Base-by-base conservation (phyloP, 2,113 vertebrate species). In the Nycticryphes semicollaris region DNA sequence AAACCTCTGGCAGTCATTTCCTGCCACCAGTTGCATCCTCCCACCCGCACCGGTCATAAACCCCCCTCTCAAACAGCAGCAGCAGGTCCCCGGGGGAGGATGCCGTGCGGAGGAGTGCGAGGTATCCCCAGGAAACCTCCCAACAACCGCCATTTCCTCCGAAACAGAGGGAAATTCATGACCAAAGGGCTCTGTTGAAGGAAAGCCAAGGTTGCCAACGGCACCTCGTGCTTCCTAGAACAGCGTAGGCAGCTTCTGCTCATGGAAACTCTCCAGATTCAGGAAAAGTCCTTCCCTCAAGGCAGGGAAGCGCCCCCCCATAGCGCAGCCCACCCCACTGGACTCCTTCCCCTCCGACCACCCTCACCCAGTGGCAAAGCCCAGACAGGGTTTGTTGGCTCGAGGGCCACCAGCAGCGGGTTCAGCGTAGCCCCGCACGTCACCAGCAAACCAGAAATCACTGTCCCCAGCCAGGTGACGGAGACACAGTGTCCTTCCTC, bases 1-100 rank as follows among this genome's bases (percentile, higher is more conserved):
- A 45, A 89, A 60, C 7, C 77, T 92, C 95, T 81, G 93, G 95
- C 84, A 54, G 45, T 62, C 59, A 66, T 84, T 92, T 96, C 91
- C 93, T 81, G 76, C 33, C 45, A 39, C 59, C 30, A 41, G 59
- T 25, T 22, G 64, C 81, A 8, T 35, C 84, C 50, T 76, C 5
- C 80, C 89, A 41, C 91, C 59, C 67, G 1, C 80, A 35, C 20
- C 10, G n/a, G 59, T 14, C 33, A 0, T 8, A 30, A 8, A 16
- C 43, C 11, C 43, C 60, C 82, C 27, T n/a, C 78, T 31, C 89
- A 1, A 60, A 24, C 0, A 50, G 84, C 87, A 17, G 62, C 56
- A 12, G 18, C 2, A 10, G 50, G 66, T 14, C 67, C 91, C 7
- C 6, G 2, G 47, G 48, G 54, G 79, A 79, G 77, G 93, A 86